Base-by-base conservation (phyloP, 2,797 vertebrate genomes). In the Sandelia bainsii region DNA sequence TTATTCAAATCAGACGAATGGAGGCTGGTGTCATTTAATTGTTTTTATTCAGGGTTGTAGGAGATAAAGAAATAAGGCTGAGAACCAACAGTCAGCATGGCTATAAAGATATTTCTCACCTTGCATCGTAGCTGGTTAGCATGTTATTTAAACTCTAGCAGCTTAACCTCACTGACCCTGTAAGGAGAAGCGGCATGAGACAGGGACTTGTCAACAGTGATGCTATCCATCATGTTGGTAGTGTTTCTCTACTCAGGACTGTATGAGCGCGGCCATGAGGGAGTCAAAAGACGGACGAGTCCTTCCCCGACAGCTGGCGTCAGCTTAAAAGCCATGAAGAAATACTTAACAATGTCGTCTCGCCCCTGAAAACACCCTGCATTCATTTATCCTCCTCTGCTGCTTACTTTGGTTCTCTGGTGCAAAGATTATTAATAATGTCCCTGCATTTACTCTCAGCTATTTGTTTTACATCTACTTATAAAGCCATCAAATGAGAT, bases 81-180 rank as follows among this genome's bases (percentile, higher is more conserved):
- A 8, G 44, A 27, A 9, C 45, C 20, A 4, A 17, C 27, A 12
- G 20, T 22, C n/a, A 46, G 62, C 39, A 17, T 39, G 19, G 8
- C 29, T 4, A 11, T 27, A 42, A 27, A 67, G 48, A 59, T 65
- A 62, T 82, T 45, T 74, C 52, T 72, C 70, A 78, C 61, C 34
- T 48, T 39, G 23, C 39, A 3, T 62, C 29, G 17, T 20, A 4
- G 51, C 65, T 19, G 62, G 37, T 75, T 66, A 75, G 40, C 62
- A 80, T 77, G 78, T 88, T 79, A 67, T n/a, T 37, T 52, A 73
- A 69, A 80, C 75, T 62, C 63, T 63, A 48, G 64, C 59, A 46
- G 56, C 58, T 74, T 71, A 45, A 84, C 76, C 64, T 69, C 52
- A 0, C 40, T 69, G 73, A 77, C 76, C 75, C 72, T 54, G 40